A percentile compares a stretch with the other conserved stretches of the same genome.
Evolutionary conservation across 2,888 invertebrate species (phyloP).

Genomic region (Torymus texanus): DNA sequence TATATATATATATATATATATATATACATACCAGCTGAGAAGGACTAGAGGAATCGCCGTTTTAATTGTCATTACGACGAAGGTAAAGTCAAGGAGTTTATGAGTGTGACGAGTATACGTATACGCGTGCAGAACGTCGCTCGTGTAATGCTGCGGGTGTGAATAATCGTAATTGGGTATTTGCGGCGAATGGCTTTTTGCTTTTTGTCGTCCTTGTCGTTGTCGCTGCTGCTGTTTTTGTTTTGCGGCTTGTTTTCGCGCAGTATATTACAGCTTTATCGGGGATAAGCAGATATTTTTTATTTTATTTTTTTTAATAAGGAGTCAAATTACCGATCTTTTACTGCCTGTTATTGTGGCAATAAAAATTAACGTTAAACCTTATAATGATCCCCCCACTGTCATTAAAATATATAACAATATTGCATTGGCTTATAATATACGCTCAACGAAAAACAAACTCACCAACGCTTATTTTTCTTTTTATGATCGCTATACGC

Average conservation of each 20-base stretch:
- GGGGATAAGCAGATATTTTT: too few species aligned
- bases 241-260: too few species aligned
- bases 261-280: too few species aligned
- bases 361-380: not conserved
- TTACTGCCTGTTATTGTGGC: not conserved
- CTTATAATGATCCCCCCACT: not conserved
- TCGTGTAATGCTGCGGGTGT: not conserved
- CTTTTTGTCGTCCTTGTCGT: too few species aligned
- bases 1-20: too few species aligned
- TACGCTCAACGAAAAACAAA: too few species aligned
- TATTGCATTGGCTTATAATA: too few species aligned
- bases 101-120: not conserved
- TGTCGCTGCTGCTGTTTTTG: too few species aligned
- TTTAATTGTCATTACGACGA: constrained; percentile 15
- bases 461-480: too few species aligned
- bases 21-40: too few species aligned
- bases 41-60: not conserved
- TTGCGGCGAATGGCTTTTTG: not conserved
- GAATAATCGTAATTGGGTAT: constrained; percentile 11
- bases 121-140: not conserved
- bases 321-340: not conserved
- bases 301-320: not conserved
- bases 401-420: too few species aligned
- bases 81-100: not conserved
- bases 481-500: too few species aligned